These are phyloP conservation scores for Lasiurus cinereus DNA, from an alignment of 2,113 vertebrate genomes.

Conservation along the genomic window DNA sequence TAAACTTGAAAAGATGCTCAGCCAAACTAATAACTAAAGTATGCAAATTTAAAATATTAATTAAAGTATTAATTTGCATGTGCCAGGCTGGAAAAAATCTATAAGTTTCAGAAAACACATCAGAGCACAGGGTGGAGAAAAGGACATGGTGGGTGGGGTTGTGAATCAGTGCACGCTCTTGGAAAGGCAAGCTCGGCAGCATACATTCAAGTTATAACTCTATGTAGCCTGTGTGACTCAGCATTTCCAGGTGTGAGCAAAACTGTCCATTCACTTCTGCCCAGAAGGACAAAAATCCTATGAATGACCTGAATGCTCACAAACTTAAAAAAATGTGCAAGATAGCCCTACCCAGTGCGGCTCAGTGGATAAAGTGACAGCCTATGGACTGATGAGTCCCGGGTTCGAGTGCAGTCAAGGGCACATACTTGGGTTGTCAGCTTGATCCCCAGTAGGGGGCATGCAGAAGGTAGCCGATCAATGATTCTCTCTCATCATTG, in stretches of 20 bases:
- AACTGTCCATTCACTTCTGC: neutral
- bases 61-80: conserved; percentile 12
- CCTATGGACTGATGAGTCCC: too few species aligned
- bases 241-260: neutral
- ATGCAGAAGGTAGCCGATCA: too few species aligned
- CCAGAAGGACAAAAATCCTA: conserved; percentile 50
- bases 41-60: conserved; percentile 42
- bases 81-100: conserved; percentile 20
- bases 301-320: neutral
- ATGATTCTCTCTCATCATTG: too few species aligned
- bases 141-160: neutral
- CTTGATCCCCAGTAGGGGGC: too few species aligned
- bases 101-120: conserved; percentile 16
- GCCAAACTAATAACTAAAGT: conserved; percentile 28
- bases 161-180: neutral
- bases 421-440: too few species aligned
- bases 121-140: neutral
- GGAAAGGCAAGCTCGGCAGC: neutral
- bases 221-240: neutral
- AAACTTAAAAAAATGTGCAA: neutral
- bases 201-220: conserved; percentile 15
- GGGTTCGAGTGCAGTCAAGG: too few species aligned
- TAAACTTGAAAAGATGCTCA: neutral
- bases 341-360: too few species aligned
- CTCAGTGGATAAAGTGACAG: too few species aligned